Base-by-base conservation (phyloP, 2,888 invertebrate genomes). In the Bellardia pandia region DNA sequence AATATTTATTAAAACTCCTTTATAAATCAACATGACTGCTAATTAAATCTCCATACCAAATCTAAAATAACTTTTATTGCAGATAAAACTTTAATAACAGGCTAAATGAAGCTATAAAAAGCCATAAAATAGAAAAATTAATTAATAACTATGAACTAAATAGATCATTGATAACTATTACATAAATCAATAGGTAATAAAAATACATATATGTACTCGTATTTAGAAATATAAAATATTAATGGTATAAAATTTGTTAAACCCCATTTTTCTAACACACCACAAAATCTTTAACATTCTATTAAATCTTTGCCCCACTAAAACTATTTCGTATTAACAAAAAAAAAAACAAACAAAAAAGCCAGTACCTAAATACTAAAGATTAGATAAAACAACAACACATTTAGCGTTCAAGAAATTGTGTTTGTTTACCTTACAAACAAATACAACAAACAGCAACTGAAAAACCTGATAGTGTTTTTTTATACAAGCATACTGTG, bases 331-430 rank as follows among this genome's bases (percentile, higher is more conserved):
- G 11, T 51, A 48, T 14, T 56, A 16, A 58, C 42, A 68, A 56
- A 5, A 4, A 60, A 5, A 14, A 23, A 58, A 42, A 9, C 3
- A 53, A 7, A 8, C n/a, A 53, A 69, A 37, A 69, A 51, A 7
- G 11, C 11, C 40, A 30, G 42, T 58, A 77, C 33, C 56, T 58
- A 78, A 48, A 48, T 33, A 62, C 16, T 37, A 42, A 3, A 71
- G 71, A 79, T 79, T 62, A 80, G 79, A 80, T 80, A 80, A 80
- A 51, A 51, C 37, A 37, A 37, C 1, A 37, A 37, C 3, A 37
- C 56, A 48, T 13, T 66, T 51, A 51, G 23, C 14, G n/a, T 56
- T 23, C n/a, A 60, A 16, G 13, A 16, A 30, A 72, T 2, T n/a
- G 40, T 51, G 53, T 69, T 16, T 75, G 7, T 68, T 79, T 51